Percentiles rank a stretch among this genome's conserved stretches.
Evolutionary conservation across 1,140 invertebrate genomes (phyloP).

Genomic region (Neodiprion lecontei): DNA sequence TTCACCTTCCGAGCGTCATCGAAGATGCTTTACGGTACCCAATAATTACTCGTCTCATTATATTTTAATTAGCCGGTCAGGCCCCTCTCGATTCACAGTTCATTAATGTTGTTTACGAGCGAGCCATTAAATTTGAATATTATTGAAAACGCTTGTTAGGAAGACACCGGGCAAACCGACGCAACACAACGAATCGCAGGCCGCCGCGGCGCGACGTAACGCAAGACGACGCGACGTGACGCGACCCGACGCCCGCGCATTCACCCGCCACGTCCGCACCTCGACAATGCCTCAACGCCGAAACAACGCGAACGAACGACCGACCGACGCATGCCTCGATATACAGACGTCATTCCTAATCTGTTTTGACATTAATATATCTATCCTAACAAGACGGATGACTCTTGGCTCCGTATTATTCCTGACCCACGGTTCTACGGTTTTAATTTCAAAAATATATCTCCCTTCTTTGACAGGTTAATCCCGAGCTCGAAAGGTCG

Average conservation of each 20-base stretch:
- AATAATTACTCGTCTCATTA: constrained; percentile 59
- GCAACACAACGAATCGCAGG: too few species aligned
- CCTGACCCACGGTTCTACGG: too few species aligned
- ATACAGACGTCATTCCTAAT: constrained; percentile 37
- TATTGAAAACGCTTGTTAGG: constrained; percentile 54
- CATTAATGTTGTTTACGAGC: constrained; percentile 56
- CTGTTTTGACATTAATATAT: constrained; percentile 41
- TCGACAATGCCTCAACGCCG: neutral
- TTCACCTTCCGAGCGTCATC: constrained; percentile 25
- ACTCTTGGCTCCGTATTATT: neutral
- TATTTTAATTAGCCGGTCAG: constrained; percentile 56
- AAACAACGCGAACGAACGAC: neutral
- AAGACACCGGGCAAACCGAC: neutral
- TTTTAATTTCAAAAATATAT: too few species aligned
- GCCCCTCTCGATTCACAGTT: constrained; percentile 43
- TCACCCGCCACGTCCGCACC: too few species aligned
- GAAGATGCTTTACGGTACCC: constrained; percentile 46
- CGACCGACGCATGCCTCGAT: constrained; percentile 28
- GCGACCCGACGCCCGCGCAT: too few species aligned
- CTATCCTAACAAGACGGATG: constrained; percentile 41
- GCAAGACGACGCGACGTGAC: too few species aligned
- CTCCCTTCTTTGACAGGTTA: too few species aligned
- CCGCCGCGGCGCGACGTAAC: too few species aligned
- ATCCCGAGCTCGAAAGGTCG: too few species aligned
- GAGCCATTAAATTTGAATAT: constrained; percentile 57